A percentile compares a stretch with the other conserved stretches of the same genome.
phyloP scores from a whole-genome alignment of 1,140 invertebrate genomes.

The Drosophila kepulauana region DNA sequence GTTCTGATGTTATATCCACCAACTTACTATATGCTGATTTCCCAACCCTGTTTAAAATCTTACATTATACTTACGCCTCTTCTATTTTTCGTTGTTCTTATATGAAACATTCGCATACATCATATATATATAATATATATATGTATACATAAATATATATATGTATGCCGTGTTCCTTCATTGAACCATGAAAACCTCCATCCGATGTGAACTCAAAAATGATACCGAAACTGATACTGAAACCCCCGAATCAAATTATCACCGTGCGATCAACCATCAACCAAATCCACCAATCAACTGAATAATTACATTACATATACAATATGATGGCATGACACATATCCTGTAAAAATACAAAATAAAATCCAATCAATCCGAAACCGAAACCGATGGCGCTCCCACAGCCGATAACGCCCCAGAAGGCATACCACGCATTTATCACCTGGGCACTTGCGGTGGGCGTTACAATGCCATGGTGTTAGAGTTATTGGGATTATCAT shows the following conservation, averaged over 20 bases:
- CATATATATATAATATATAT: slow-evolving; percentile 37
- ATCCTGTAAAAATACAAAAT: slow-evolving; percentile 34
- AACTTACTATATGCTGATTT: slow-evolving; percentile 56
- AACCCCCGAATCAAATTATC: slow-evolving; percentile 19
- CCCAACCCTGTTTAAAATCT: slow-evolving; percentile 32
- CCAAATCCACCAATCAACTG: slow-evolving; percentile 49
- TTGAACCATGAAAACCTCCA: slow-evolving; percentile 52
- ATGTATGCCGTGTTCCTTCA: slow-evolving; percentile 61
- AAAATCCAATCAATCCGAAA: slow-evolving; percentile 22
- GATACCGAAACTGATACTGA: slow-evolving; percentile 37
- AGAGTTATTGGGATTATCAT: slow-evolving; percentile 91
- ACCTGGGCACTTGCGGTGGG: slow-evolving; percentile 93
- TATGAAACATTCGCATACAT: slow-evolving; percentile 31
- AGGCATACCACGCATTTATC: slow-evolving; percentile 94
- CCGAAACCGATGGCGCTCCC: slow-evolving; percentile 27
- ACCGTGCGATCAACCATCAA: slow-evolving; percentile 40
- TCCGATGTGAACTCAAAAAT: slow-evolving; percentile 44
- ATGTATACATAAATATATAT: slow-evolving; percentile 36
- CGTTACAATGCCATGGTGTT: slow-evolving; percentile 93
- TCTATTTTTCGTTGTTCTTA: slow-evolving; percentile 58
- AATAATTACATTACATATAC: slow-evolving; percentile 54
- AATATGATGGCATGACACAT: slow-evolving; percentile 61
- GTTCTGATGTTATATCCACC: slow-evolving; percentile 47
- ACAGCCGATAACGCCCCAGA: slow-evolving; percentile 86
- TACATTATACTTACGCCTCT: slow-evolving; percentile 45